Evolutionary conservation across 2,888 invertebrate species (phyloP), one percentile per base, ranked within the genome.

Genomic region (Calameuta filiformis): DNA sequence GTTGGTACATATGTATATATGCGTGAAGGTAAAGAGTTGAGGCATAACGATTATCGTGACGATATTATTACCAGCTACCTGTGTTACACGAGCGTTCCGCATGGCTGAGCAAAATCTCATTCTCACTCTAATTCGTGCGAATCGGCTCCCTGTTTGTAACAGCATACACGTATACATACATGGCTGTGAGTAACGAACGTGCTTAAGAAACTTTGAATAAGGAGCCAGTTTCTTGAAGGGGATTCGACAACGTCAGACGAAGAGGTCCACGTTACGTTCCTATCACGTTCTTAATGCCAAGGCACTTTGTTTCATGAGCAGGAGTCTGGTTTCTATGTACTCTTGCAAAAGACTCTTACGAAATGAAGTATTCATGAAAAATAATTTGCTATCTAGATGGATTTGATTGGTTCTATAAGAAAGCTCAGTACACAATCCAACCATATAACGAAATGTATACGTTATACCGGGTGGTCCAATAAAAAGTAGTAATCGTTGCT

Each of bases 61-160:
- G 33, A 71, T 34, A 34, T 34, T 34, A 34, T 71, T 71, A 12
- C 71, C 31, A 34, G 81, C 81, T 85, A 81, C 85, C 81, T 76
- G 81, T 69, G 79, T 85, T 84, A 85, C 85, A 80, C 78, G 75
- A 82, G 75, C 83, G 84, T 85, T 80, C 79, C 83, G 79, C 78
- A 35, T 80, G 78, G 69, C 37, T 79, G 83, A 78, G 75, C 81
- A 79, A 81, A 84, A 81, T 83, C 79, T 78, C 69, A 77, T 81
- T 75, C 76, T 78, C 79, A 68, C 78, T 78, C 40, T 40, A 77
- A 73, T 78, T 75, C 75, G 69, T 34, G 23, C 74, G 75, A 31
- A 34, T 23, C 4, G 71, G 12, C 33, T 34, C 33, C 71, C 33
- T 12, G 71, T 31, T 71, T 33, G 71, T 71, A 31, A 33, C 0